Evolutionary conservation across 1,140 invertebrate genomes (phyloP).

Genomic region (Drosophila lini): DNA sequence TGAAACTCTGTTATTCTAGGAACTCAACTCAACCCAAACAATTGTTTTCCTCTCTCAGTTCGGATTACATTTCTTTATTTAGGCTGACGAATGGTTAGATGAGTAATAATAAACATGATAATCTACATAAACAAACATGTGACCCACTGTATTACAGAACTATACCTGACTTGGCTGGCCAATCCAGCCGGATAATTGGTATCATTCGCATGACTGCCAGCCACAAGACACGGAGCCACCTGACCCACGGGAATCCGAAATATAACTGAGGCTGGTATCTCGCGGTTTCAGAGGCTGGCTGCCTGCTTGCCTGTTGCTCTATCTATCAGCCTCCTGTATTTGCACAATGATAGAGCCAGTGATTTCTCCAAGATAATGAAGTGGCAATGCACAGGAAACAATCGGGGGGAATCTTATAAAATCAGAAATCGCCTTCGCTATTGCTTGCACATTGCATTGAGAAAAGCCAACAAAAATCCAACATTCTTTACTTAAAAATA

Average conservation of each 20-base stretch:
- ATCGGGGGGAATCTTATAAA: background rate
- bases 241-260: conserved; percentile 11
- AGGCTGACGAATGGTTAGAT: background rate
- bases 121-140: conserved; percentile 5
- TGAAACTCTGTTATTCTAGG: background rate
- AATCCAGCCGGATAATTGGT: conserved; percentile 68
- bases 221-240: conserved; percentile 14
- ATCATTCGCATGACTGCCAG: conserved; percentile 83
- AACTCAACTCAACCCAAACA: background rate
- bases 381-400: conserved; percentile 30
- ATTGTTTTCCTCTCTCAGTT: too few species aligned
- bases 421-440: background rate
- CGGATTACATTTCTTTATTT: too few species aligned
- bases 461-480: too few species aligned
- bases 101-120: background rate
- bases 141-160: background rate
- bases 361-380: conserved; percentile 52
- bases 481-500: background rate
- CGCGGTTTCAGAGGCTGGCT: conserved; percentile 3
- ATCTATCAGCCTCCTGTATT: conserved; percentile 72
- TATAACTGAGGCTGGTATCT: conserved; percentile 41
- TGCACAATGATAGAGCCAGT: conserved; percentile 58
- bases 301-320: conserved; percentile 13
- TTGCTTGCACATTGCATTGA: background rate
- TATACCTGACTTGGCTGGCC: conserved; percentile 57